Percentiles rank a stretch among this genome's conserved stretches.
These are phyloP conservation scores for Epicampocera succincta DNA, from an alignment of 2,888 invertebrate species.

Conservation along the genomic window DNA sequence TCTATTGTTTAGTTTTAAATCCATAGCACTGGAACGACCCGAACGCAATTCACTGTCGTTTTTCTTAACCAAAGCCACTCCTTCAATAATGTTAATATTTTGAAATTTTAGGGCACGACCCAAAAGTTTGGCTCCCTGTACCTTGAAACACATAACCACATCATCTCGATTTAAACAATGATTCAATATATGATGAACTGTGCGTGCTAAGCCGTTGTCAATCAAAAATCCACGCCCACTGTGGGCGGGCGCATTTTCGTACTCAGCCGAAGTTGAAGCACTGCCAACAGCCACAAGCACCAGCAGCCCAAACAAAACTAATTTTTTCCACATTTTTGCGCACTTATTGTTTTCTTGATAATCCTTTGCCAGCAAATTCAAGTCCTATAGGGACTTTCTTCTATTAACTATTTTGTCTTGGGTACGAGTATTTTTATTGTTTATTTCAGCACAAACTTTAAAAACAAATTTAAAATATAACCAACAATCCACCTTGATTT, in stretches of 20 bases:
- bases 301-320: constrained; percentile 72
- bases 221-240: constrained; percentile 70
- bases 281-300: constrained; percentile 70
- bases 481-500: constrained; percentile 58
- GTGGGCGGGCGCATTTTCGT: constrained; percentile 7
- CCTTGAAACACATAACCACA: constrained; percentile 87
- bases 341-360: constrained; percentile 6
- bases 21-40: constrained; percentile 75
- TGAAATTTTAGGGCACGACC: constrained; percentile 86
- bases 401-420: background rate
- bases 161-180: constrained; percentile 86
- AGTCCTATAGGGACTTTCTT: constrained; percentile 29
- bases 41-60: constrained; percentile 80
- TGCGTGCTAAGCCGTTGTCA: constrained; percentile 77
- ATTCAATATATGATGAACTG: constrained; percentile 79
- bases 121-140: constrained; percentile 86
- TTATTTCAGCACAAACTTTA: constrained; percentile 20
- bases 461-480: constrained; percentile 11
- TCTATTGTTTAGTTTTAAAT: constrained; percentile 83
- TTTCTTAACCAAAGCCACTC: constrained; percentile 84
- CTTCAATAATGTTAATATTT: constrained; percentile 85
- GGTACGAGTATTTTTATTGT: constrained; percentile 59
- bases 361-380: constrained; percentile 19
- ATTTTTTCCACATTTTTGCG: constrained; percentile 74
- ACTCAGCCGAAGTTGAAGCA: constrained; percentile 8